Base-by-base conservation (phyloP, 2,888 invertebrate species). In the Gastracanthus pulcherrimus region DNA sequence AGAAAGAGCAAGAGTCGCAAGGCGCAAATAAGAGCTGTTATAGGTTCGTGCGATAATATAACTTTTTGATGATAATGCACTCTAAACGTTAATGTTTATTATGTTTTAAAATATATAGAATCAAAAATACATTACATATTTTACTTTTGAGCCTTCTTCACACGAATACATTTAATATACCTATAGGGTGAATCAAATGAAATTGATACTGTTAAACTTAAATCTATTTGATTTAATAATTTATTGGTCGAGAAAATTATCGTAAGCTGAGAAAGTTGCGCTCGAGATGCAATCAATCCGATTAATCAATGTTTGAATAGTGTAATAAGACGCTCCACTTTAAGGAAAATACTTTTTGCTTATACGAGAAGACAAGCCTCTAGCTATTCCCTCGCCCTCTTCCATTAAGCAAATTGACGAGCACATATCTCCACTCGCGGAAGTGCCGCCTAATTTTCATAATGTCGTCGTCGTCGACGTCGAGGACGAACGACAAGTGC, bases 331-430 rank as follows among this genome's bases (percentile, higher is more conserved):
- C 67, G 60, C 55, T 41, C 16, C 72, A 74, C 23, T 36, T 71
- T 26, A 51, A 70, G 62, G 38, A 77, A 78, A 77, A 70, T 66
- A 71, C 51, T 45, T 64, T 76, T 72, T 76, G 2, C 45, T 58
- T 41, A 62, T 26, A n/a, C 6, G 38, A 34, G 31, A 36, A 16
- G 55, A 45, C 45, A 51, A 67, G 31, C 26, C 58, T 41, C 31
- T 31, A 41, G 19, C 31, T 23, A 45, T 41, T 76, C 48, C 55
- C 69, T 69, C 66, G 80, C 86, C 86, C 82, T 84, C 81, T 83
- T 85, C 89, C 87, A 89, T 89, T 89, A 89, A 86, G 86, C 84
- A 88, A 87, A 89, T 89, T 89, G 87, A 87, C 84, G 76, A 75
- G 82, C 75, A 34, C 72, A 58, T 58, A 69, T 81, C 75, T 78